Percentiles rank a stretch among this genome's conserved stretches.
These are phyloP conservation scores for Fabriciana adippe DNA, from an alignment of 2,888 invertebrate genomes.

Conservation along the genomic window DNA sequence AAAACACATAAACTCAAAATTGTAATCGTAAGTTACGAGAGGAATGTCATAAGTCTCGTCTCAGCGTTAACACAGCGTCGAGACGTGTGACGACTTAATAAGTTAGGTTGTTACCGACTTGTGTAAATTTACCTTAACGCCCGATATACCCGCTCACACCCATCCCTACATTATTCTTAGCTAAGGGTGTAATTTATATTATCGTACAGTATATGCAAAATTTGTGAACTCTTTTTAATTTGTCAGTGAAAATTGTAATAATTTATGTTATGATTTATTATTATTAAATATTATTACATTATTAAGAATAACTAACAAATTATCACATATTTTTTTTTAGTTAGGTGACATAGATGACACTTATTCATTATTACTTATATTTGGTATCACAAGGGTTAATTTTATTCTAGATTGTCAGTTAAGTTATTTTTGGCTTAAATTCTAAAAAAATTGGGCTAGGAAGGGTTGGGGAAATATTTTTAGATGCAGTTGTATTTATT, in stretches of 20 bases:
- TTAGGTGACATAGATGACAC: too few species aligned
- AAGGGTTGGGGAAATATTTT: too few species aligned
- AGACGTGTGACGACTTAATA: slow-evolving; percentile 74
- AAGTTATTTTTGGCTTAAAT: too few species aligned
- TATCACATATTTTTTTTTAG: too few species aligned
- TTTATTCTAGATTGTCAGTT: too few species aligned
- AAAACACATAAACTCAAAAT: slow-evolving; percentile 25
- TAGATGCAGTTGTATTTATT: too few species aligned
- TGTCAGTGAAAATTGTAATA: background rate
- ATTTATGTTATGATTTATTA: background rate
- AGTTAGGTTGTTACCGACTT: slow-evolving; percentile 74
- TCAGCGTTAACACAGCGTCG: slow-evolving; percentile 51
- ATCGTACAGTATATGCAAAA: slow-evolving; percentile 54
- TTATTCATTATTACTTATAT: too few species aligned
- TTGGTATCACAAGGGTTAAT: too few species aligned
- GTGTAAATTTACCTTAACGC: slow-evolving; percentile 80
- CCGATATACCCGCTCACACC: slow-evolving; percentile 66
- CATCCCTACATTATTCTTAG: slow-evolving; percentile 73
- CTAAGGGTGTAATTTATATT: slow-evolving; percentile 75
- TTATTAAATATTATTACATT: too few species aligned
- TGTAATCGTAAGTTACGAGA: slow-evolving; percentile 34
- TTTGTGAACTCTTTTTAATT: slow-evolving; percentile 37
- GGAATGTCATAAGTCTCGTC: slow-evolving; percentile 63
- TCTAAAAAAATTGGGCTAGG: too few species aligned
- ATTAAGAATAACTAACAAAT: too few species aligned